Evolutionary conservation across 2,113 vertebrate species (phyloP).

Genomic region (Forbesichthys agassizii): DNA sequence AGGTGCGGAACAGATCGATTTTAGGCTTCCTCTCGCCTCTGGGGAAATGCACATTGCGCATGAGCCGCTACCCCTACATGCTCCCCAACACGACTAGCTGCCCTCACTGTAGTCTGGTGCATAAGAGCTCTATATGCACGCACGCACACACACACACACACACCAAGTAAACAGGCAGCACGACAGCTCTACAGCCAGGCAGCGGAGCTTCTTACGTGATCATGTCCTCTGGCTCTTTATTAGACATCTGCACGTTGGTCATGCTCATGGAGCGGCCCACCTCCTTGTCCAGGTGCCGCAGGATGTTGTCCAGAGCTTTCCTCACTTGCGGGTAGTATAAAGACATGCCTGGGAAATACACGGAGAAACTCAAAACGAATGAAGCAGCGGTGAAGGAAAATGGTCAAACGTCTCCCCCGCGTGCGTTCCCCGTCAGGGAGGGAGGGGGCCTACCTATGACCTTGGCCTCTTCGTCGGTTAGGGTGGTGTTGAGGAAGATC

Average conservation of each 20-base stretch:
- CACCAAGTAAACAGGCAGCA: no score
- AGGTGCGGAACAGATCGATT: slow-evolving; percentile 98
- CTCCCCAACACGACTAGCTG: no score
- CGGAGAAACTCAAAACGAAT: slow-evolving; percentile 4
- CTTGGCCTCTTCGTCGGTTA: slow-evolving; percentile 98
- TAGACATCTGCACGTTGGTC: slow-evolving; percentile 98
- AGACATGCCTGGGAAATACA: slow-evolving; percentile 87
- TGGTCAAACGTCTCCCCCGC: neutral
- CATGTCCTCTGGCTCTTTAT: slow-evolving; percentile 99
- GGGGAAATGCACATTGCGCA: slow-evolving; percentile 40
- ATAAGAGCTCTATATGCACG: neutral
- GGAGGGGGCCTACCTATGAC: slow-evolving; percentile 85
- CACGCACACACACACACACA: neutral
- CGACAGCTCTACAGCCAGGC: neutral
- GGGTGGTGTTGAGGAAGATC: slow-evolving; percentile 97
- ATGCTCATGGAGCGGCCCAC: slow-evolving; percentile 98
- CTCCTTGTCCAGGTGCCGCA: slow-evolving; percentile 97
- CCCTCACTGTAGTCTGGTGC: no score
- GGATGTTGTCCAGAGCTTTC: slow-evolving; percentile 95
- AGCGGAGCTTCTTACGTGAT: slow-evolving; percentile 85
- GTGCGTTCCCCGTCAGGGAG: neutral
- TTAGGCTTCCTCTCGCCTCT: slow-evolving; percentile 99
- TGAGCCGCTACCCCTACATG: neutral
- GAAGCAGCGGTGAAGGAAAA: neutral
- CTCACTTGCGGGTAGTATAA: slow-evolving; percentile 98